Base-by-base conservation (phyloP, 2,888 invertebrate genomes). In the Stomorhina lunata region DNA sequence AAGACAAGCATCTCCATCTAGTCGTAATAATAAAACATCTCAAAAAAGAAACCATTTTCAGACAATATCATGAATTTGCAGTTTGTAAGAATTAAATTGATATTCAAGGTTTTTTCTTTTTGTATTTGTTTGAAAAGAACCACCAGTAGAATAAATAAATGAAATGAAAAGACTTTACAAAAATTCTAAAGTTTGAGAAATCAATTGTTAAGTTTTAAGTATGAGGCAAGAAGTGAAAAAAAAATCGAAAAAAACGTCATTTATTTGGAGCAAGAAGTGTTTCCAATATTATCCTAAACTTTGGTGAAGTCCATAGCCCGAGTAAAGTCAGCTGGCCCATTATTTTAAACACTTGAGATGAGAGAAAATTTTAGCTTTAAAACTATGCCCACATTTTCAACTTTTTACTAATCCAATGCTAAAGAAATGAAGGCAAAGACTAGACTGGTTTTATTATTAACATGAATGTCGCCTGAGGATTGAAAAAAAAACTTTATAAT, bases 211-310 rank as follows among this genome's bases (percentile, higher is more conserved):
- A n/a, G n/a, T n/a, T n/a, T n/a, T n/a, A n/a, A n/a, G 61, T 20
- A 20, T 45, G 34, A 1, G 9, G 25, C 10, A 61, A 10, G n/a
- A 25, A 48, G 17, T 22, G 2, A 37, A 29, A 29, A 22, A 22
- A 32, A 32, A 32, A 32, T 15, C 2, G 20, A 43, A 43, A 57
- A 69, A 50, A 48, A 34, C 69, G 25, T 53, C 65, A 66, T 48
- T 79, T 79, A 72, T 79, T 72, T 79, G n/a, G 79, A 79, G 72
- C 72, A 79, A 66, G 20, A 72, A 72, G 40, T 65, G 71, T 66
- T 66, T 6, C 9, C 32, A 32, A 32, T 6, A 4, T 6, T 6
- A 32, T 32, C 9, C 32, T 6, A 32, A 32, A 32, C 32, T 32
- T 32, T 9, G 9, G 5, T 9, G 9, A 32, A 32, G 4, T 32